Base-by-base conservation (phyloP, 2,113 vertebrate species). In the Butastur rufipennis region DNA sequence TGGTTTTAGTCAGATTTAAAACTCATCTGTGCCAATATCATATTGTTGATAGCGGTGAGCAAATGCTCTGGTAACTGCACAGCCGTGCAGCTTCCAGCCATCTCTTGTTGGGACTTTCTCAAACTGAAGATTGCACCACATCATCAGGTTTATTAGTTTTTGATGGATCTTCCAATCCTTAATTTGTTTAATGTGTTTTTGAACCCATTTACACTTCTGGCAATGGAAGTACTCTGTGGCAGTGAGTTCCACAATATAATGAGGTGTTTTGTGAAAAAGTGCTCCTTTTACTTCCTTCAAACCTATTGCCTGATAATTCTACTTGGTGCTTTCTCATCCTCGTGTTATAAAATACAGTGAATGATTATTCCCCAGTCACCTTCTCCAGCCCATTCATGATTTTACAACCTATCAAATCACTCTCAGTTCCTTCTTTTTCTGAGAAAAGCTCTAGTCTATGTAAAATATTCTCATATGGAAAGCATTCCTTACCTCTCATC, bases 191-290 rank as follows among this genome's bases (percentile, higher is more conserved):
- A 94, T 36, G 26, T 86, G 72, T 55, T 95, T 96, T 94, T 81
- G 38, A 91, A 62, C 23, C 20, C 72, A 89, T 95, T 95, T 96
- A 78, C 89, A 58, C 89, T 75, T 92, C 56, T 94, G 93, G 68
- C 89, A 89, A 40, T 40, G 86, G 53, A 94, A 87, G n/a, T 50
- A 55, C 74, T 71, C 59, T 88, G 63, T 74, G 47, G 22, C 55
- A 70, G 42, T 63, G 77, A 93, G 61, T 79, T 94, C 72, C 61
- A 91, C 38, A 43, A 19, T 26, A 61, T 72, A 91, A 96, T 89
- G 95, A 96, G 73, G 86, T 95, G 95, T 67, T 96, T 34, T 81
- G 36, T 81, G 95, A 94, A 97, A 94, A 91, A 84, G 56, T 87
- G 31, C n/a, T 87, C 36, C 18, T 71, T 67, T 84, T 40, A 40